Evolutionary conservation across 2,113 vertebrate genomes (phyloP), one percentile per base, ranked within the genome.

Genomic region (Menura novaehollandiae): DNA sequence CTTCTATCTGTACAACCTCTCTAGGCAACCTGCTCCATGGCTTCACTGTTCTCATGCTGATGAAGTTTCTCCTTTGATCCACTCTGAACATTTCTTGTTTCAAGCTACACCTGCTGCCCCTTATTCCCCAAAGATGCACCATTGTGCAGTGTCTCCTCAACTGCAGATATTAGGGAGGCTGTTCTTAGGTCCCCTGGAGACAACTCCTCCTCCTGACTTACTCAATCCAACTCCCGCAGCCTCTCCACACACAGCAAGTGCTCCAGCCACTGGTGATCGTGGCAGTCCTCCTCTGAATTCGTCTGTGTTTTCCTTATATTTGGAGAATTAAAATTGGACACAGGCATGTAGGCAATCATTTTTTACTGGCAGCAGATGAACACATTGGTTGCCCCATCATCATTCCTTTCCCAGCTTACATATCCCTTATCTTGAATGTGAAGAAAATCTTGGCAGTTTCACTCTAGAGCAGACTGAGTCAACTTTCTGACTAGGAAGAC

Each of bases 321-420:
- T 71, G 52, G 14, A 79, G 21, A 85, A 60, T 12, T n/a, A 56
- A 71, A 82, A 55, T 27, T 39, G 69, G 26, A 49, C 27, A 67
- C 3, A n/a, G 16, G 41, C 33, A 86, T 0, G 0, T 2, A 86
- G 28, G 17, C 58, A 58, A 49, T 15, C 0, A 32, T 63, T 72
- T 66, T 59, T 28, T 32, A 32, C 5, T 49, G 19, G 16, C 15
- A 62, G 33, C 11, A n/a, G 39, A 56, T 13, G 6, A 68, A 77
- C 13, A 49, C 0, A 2, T 1, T 20, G 28, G 58, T 21, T 55
- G 30, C 3, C 4, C 13, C 26, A 51, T 8, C 11, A 9, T 51
- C 53, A 37, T 39, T 68, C 18, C 71, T 44, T 79, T 85, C 16
- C 9, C 11, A 88, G 35, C 7, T 52, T 35, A 37, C 13, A 22